A percentile compares a stretch with the other conserved stretches of the same genome.
Conservation (phyloP, 2,888 invertebrate genomes). For the Margaritifera margaritifera region DNA sequence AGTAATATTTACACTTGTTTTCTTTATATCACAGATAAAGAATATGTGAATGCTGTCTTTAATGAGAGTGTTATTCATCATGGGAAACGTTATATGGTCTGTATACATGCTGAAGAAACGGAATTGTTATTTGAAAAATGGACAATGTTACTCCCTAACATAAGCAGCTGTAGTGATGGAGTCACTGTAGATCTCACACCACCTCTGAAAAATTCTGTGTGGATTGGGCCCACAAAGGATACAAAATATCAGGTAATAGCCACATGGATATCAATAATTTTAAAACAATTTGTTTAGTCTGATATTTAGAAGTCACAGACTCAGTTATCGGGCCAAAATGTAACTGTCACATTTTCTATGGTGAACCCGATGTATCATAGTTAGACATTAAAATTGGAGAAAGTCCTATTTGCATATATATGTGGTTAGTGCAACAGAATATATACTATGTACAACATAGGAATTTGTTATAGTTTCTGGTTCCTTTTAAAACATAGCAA, state of each 20-base stretch:
- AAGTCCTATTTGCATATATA: too few species aligned
- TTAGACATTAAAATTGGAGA: too few species aligned
- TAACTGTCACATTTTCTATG: too few species aligned
- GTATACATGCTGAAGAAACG: conserved; percentile 18
- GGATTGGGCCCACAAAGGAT: conserved; percentile 19
- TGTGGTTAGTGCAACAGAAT: too few species aligned
- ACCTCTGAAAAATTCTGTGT: conserved; percentile 18
- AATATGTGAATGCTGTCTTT: conserved; percentile 18
- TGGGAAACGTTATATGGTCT: conserved; percentile 22
- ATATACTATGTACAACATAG: too few species aligned
- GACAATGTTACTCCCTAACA: conserved; percentile 18
- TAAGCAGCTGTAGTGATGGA: conserved; percentile 33
- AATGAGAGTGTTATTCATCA: conserved; percentile 11
- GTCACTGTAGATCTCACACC: conserved; percentile 28
- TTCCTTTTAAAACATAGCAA: too few species aligned
- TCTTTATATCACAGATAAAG: conserved; percentile 11
- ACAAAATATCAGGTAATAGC: not conserved
- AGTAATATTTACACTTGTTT: not conserved
- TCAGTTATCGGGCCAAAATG: too few species aligned
- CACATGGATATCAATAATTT: too few species aligned
- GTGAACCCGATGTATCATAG: too few species aligned
- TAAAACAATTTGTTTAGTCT: too few species aligned
- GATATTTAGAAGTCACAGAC: too few species aligned
- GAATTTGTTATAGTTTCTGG: too few species aligned
- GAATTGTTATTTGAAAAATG: conserved; percentile 21